These are phyloP conservation scores for Centropristis striata DNA, from an alignment of 2,113 vertebrate genomes.

Conservation along the genomic window DNA sequence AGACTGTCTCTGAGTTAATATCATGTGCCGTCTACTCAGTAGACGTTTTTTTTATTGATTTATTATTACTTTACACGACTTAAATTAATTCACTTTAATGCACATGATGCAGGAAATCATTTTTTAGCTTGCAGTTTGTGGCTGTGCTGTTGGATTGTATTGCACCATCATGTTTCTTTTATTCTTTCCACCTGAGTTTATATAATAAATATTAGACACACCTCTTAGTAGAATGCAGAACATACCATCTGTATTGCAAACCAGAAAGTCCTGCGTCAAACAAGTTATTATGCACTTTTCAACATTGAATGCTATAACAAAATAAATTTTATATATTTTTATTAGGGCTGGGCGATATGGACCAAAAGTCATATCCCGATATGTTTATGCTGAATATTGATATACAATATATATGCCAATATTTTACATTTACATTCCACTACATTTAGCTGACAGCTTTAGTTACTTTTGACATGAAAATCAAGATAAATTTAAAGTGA, in stretches of 20 bases:
- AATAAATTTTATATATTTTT: too few relatives aligned
- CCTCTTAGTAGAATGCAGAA: too few relatives aligned
- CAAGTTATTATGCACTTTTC: not conserved
- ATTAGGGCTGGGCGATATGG: too few relatives aligned
- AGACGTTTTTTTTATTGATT: too few relatives aligned
- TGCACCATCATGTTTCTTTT: not conserved
- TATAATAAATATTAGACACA: not conserved
- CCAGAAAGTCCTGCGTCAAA: not conserved
- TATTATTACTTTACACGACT: not conserved
- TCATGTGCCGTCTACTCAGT: too few relatives aligned
- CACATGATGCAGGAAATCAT: not conserved
- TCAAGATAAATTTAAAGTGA: too few relatives aligned
- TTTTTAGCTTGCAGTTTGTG: not conserved
- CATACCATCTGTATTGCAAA: not conserved
- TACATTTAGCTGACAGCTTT: too few relatives aligned
- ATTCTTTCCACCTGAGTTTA: not conserved
- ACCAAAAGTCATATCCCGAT: too few relatives aligned
- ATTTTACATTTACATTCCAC: too few relatives aligned
- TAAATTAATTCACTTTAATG: not conserved
- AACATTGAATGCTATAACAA: not conserved
- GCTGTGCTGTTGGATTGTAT: not conserved
- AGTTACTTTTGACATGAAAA: too few relatives aligned
- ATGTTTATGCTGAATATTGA: too few relatives aligned
- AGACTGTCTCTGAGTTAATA: slow-evolving; percentile 15
- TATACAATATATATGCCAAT: too few relatives aligned